Evolutionary conservation across 2,888 invertebrate genomes (phyloP).

Genomic region (Glaucopsyche alexis): DNA sequence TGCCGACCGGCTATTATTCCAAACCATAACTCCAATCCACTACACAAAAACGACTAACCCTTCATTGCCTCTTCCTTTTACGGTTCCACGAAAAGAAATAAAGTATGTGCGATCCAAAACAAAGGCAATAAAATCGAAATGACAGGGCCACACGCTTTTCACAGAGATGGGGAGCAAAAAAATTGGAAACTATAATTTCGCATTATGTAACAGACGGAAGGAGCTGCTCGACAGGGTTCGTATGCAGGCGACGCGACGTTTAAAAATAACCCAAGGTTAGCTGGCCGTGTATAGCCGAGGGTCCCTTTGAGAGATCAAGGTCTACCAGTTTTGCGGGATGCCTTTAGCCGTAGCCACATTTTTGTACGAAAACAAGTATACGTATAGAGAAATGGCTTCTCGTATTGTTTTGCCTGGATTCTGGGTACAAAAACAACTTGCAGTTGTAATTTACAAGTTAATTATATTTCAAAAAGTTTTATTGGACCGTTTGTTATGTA

Average conservation of each 20-base stretch:
- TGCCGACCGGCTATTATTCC: conserved; percentile 66
- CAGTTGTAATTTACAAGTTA: not conserved
- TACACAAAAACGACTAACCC: conserved; percentile 73
- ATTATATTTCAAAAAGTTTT: not conserved
- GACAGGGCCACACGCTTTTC: conserved; percentile 76
- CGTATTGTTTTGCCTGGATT: conserved; percentile 28
- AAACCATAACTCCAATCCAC: conserved; percentile 63
- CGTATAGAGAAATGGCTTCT: conserved; percentile 40
- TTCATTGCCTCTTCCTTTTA: conserved; percentile 79
- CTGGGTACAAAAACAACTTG: conserved; percentile 32
- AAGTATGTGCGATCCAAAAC: conserved; percentile 75
- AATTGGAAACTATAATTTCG: conserved; percentile 72
- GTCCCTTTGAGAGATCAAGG: conserved; percentile 77
- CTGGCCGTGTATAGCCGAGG: conserved; percentile 60
- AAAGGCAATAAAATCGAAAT: conserved; percentile 74
- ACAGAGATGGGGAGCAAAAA: conserved; percentile 55
- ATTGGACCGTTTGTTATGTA: conserved; percentile 10
- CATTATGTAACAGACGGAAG: conserved; percentile 79
- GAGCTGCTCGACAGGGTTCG: conserved; percentile 69
- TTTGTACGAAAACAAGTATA: conserved; percentile 49
- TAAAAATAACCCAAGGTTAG: conserved; percentile 79
- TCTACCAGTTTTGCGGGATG: conserved; percentile 71
- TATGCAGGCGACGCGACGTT: conserved; percentile 67
- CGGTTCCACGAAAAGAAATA: conserved; percentile 75
- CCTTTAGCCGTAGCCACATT: conserved; percentile 57